A percentile compares a stretch with the other conserved stretches of the same genome.
Evolutionary conservation across 37 sponge, comb jelly and placozoan genomes (phyloP).

Genomic region (Oopsacas minuta): DNA sequence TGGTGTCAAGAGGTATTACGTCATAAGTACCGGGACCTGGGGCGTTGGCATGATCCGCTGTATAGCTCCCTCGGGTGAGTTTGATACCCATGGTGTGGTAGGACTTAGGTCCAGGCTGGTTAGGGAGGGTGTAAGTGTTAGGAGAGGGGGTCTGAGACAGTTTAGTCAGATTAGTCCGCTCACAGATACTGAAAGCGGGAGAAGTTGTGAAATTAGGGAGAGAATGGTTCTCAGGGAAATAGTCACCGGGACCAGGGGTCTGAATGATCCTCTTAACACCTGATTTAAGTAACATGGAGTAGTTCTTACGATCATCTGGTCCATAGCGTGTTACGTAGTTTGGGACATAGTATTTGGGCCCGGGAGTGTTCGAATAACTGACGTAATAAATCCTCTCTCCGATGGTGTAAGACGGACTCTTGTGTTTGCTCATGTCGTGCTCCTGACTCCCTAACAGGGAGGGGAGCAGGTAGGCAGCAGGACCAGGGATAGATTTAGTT

Average conservation of each 20-base stretch:
- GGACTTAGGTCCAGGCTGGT: not conserved
- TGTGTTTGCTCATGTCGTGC: slow-evolving; percentile 19
- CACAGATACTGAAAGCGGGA: not conserved
- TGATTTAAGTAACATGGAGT: not conserved
- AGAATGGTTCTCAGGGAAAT: slow-evolving; percentile 1
- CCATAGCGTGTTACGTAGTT: slow-evolving; percentile 15
- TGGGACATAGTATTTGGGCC: not conserved
- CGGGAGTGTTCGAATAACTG: not conserved
- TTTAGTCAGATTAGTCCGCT: not conserved
- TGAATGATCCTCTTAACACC: not conserved
- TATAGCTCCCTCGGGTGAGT: not conserved
- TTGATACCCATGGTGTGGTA: slow-evolving; percentile 16
- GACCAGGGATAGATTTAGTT: not conserved
- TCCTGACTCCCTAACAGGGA: not conserved
- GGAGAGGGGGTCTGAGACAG: not conserved
- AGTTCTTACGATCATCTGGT: not conserved
- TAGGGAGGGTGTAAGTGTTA: not conserved
- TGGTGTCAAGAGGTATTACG: slow-evolving; percentile 1
- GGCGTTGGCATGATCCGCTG: slow-evolving; percentile 1
- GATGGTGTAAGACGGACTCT: slow-evolving; percentile 16
- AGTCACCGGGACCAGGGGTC: slow-evolving; percentile 13
- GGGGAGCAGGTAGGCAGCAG: not conserved
- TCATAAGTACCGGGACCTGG: slow-evolving; percentile 2
- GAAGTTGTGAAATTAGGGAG: slow-evolving; percentile 11
- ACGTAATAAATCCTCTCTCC: slow-evolving; percentile 9